Conservation (phyloP, 2,113 vertebrate genomes). For the Salvator merianae region DNA sequence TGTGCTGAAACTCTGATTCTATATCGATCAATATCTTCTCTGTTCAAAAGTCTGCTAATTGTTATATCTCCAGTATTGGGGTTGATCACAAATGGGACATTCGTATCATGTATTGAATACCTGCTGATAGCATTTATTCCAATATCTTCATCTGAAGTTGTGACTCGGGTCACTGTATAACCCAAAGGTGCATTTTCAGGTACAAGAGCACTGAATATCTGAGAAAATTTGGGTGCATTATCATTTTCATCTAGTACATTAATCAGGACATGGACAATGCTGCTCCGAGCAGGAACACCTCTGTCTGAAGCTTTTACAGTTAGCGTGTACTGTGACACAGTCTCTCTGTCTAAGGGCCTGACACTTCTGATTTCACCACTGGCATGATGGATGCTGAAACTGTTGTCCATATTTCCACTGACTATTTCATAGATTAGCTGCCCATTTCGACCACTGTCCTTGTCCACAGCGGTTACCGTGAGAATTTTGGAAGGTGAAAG, state of each 20-base stretch:
- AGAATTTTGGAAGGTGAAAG: constrained; percentile 87
- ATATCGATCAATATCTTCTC: constrained; percentile 91
- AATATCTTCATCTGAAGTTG: constrained; percentile 92
- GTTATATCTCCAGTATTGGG: constrained; percentile 91
- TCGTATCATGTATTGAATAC: constrained; percentile 87
- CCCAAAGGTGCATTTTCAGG: constrained; percentile 92
- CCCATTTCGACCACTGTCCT: constrained; percentile 90
- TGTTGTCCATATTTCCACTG: constrained; percentile 88
- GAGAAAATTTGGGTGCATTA: constrained; percentile 93
- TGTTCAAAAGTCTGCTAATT: constrained; percentile 89
- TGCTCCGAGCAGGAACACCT: constrained; percentile 82
- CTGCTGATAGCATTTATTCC: constrained; percentile 90
- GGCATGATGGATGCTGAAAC: constrained; percentile 86
- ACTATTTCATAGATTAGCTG: constrained; percentile 89
- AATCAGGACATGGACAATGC: constrained; percentile 83
- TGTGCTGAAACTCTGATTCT: constrained; percentile 91
- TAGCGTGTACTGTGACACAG: constrained; percentile 79
- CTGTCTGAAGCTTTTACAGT: constrained; percentile 88
- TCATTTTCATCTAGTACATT: constrained; percentile 93
- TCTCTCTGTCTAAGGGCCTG: constrained; percentile 89
- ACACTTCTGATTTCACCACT: constrained; percentile 92
- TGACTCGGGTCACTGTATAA: constrained; percentile 89
- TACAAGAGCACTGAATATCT: constrained; percentile 93
- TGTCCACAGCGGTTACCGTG: constrained; percentile 83
- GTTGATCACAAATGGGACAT: constrained; percentile 90